Base-by-base conservation (phyloP, 1,140 invertebrate genomes). In the Epicauta chinensis region DNA sequence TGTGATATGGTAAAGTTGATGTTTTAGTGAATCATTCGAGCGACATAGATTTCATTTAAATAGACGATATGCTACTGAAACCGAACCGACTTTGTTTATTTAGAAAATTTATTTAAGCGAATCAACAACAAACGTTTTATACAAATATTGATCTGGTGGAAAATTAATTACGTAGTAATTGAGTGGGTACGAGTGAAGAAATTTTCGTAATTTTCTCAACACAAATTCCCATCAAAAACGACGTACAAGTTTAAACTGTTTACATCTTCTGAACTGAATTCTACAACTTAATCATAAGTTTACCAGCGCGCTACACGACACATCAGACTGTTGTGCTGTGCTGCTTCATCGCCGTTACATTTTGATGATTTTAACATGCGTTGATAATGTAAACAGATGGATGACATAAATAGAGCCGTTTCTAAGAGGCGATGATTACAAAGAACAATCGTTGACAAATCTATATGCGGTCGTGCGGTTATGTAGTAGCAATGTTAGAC, bases 391-490 rank as follows among this genome's bases (percentile, higher is more conserved):
- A 55, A 55, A 55, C 53, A 55, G 43, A 40, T 36, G 53, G 53
- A 51, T 55, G 53, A 50, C 50, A 51, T 51, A 55, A 54, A 55
- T 55, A 55, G 41, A 47, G 45, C 35, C 41, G 40, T 34, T 46
- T 45, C 53, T 50, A 36, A 35, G 13, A 12, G 23, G 32, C 16
- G 53, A 42, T 30, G 47, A 23, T 16, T 14, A 36, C 23, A 41
- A 41, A 35, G 46, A 40, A 42, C 53, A 23, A 23, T 23, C 7
- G 38, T 37, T 59, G 58, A 60, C 55, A 57, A 55, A 60, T 57
- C 58, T 60, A 57, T 56, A 51, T 53, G 58, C 58, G 51, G 54
- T 50, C 36, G 32, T 17, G 58, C 51, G 55, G 58, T 57, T 50
- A 45, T 59, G 57, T 56, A 41, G 48, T 23, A 23, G 53, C 38